These are phyloP conservation scores for Anas capensis DNA, from an alignment of 2,797 vertebrate species.

Conservation along the genomic window DNA sequence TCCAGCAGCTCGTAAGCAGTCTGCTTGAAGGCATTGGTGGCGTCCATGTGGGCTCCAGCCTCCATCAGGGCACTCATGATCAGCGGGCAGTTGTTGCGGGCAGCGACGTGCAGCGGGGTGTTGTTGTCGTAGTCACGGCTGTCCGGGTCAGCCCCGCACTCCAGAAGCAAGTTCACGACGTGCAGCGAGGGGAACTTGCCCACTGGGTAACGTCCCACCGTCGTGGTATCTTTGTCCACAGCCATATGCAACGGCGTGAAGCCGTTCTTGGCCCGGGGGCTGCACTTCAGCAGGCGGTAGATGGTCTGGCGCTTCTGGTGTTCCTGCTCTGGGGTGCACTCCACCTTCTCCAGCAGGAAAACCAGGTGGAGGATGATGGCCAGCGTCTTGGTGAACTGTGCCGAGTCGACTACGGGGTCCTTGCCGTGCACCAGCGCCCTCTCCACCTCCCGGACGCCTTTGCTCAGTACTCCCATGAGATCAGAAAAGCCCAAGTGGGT, in stretches of 20 bases:
- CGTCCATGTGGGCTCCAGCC: constrained; percentile 92
- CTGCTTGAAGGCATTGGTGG: constrained; percentile 92
- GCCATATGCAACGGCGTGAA: constrained; percentile 95
- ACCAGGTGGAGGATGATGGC: constrained; percentile 95
- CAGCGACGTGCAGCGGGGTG: constrained; percentile 91
- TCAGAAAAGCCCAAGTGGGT: constrained; percentile 91
- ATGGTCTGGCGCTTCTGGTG: constrained; percentile 93
- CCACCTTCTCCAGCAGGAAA: constrained; percentile 92
- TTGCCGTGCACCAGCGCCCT: constrained; percentile 89
- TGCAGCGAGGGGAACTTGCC: constrained; percentile 91
- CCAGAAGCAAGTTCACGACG: constrained; percentile 88
- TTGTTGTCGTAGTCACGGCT: constrained; percentile 95
- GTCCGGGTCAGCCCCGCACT: constrained; percentile 93
- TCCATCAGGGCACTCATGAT: constrained; percentile 91
- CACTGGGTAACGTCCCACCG: constrained; percentile 93
- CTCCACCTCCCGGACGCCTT: constrained; percentile 94
- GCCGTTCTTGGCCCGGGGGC: constrained; percentile 88
- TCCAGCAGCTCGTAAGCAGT: constrained; percentile 92
- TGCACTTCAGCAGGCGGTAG: constrained; percentile 92
- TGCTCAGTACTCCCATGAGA: constrained; percentile 92
- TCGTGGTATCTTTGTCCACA: constrained; percentile 92
- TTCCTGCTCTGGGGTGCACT: constrained; percentile 89
- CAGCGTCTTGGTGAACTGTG: constrained; percentile 93
- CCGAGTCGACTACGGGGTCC: constrained; percentile 87
- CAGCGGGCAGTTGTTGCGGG: constrained; percentile 89